Base-by-base conservation (phyloP, 2,888 invertebrate species). In the Agrochola macilenta region DNA sequence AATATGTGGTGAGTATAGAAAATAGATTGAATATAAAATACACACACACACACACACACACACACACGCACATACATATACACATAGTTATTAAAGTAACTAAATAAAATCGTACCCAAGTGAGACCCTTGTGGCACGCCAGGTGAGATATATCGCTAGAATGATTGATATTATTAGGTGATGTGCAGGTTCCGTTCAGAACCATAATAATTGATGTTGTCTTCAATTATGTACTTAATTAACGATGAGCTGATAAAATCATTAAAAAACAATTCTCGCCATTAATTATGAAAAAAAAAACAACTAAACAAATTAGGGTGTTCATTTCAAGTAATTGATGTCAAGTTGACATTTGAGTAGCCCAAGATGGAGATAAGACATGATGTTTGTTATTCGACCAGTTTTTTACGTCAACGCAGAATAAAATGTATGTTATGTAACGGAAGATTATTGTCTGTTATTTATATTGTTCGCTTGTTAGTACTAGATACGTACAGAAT, bases 401-500 rank as follows among this genome's bases (percentile, higher is more conserved):
- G 66, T 35, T 81, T 83, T 80, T 83, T 78, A 26, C 83, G 61
- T 78, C 70, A 78, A 61, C 14, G 26, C 0, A 60, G 52, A 46
- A 46, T 64, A 46, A 52, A 57, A 70, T 70, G 39, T 23, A 49
- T 66, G 39, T 66, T 77, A 77, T 77, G 57, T 57, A 57, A 70
- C 20, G 26, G 43, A 52, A 77, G 43, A 77, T 82, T 46, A 74
- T 64, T 69, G 43, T 26, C 26, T 35, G 52, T 64, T 74, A 69
- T 63, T 58, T 46, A 69, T 46, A 57, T 9, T 43, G 35, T 39
- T 81, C 12, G 20, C 26, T 70, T 43, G 11, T 77, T 35, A 30
- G 30, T 49, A 14, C 23, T 54, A 69, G 9, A 79, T 86, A 89
- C 88, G 72, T 79, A 88, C 88, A 77, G 35, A 92, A 85, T 66